Base-by-base conservation (phyloP, 2,113 vertebrate genomes). In the Leptosomus discolor region DNA sequence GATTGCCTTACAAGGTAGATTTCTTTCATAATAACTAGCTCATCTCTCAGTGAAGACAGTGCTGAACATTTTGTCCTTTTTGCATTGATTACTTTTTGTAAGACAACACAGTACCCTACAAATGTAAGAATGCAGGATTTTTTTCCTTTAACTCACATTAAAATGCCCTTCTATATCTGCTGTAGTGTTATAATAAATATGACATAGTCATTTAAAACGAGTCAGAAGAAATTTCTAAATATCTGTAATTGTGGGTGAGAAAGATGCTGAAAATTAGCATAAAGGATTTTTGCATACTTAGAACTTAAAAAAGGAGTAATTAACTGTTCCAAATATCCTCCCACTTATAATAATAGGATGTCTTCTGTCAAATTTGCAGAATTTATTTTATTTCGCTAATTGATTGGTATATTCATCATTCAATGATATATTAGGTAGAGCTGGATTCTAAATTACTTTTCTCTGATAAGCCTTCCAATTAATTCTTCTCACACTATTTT, bases 301-400 rank as follows among this genome's bases (percentile, higher is more conserved):
- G 95, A 80, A 96, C 70, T 46, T 89, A 97, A 97, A 98, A 98
- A 98, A 98, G 93, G 97, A 97, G 91, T 98, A 99, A 98, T 98
- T 98, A 99, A 98, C 98, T 98, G 97, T 98, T 98, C 98, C 98
- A 98, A 98, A 98, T 99, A 98, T 97, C 97, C 97, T 98, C 98
- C 98, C 97, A 98, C 97, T 98, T 99, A 98, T 98, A 99, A 98
- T 98, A 98, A 98, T 98, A 98, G 97, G 97, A 98, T 98, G 97
- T 98, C 98, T 99, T 98, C 98, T 97, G 97, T 98, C 98, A 98
- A 98, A 99, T 98, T 98, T 99, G 97, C 93, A 98, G 97, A 98
- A 98, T 99, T 99, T 99, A 98, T 99, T 99, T 99, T 98, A 98
- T 99, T 99, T 99, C 97, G 78, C 96, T 97, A 99, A 99, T 99